phyloP scores from a whole-genome alignment of 2,113 vertebrate genomes.

The Muscicapa adusta region DNA sequence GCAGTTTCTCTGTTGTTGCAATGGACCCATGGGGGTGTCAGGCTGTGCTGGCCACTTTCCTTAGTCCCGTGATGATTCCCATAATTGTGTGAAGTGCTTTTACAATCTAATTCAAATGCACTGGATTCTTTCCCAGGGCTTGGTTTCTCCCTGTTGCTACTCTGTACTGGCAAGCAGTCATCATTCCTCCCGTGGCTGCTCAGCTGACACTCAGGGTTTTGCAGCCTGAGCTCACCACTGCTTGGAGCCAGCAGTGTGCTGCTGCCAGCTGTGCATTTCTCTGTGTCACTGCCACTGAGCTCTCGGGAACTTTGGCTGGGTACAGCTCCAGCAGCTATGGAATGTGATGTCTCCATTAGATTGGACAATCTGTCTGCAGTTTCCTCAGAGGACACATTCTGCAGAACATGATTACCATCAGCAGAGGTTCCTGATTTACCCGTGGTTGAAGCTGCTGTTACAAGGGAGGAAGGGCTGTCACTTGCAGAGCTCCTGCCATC shows the following conservation, averaged over 20 bases:
- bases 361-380: background rate
- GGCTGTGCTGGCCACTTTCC: background rate
- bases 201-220: background rate
- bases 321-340: background rate
- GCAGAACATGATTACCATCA: background rate
- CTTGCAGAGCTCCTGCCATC: background rate
- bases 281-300: background rate
- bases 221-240: background rate
- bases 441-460: background rate
- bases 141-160: conserved; percentile 48
- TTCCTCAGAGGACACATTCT: background rate
- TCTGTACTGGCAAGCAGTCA: background rate
- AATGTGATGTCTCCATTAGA: background rate
- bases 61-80: background rate
- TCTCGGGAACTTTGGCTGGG: background rate
- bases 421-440: background rate
- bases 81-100: background rate
- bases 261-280: background rate
- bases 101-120: background rate
- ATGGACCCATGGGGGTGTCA: background rate
- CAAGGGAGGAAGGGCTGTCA: background rate
- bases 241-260: background rate
- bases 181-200: background rate
- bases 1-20: background rate
- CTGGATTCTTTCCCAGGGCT: conserved; percentile 23